A percentile compares a stretch with the other conserved stretches of the same genome.
phyloP scores from a whole-genome alignment of 2,888 invertebrate genomes.

The Apeira syringaria region DNA sequence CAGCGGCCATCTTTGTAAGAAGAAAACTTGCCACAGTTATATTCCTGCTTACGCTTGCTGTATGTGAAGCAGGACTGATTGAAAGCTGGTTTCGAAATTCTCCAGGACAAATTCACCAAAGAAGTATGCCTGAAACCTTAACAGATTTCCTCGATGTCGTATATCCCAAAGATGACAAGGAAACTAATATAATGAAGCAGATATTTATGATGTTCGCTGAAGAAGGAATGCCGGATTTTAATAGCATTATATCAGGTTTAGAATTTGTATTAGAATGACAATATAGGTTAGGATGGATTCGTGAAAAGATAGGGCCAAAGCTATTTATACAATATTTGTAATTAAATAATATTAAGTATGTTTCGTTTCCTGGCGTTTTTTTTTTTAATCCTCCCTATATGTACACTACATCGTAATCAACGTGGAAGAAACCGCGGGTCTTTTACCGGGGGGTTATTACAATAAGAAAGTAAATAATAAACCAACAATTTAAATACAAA shows the following conservation, averaged over 20 bases:
- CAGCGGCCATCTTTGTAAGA: slow-evolving; percentile 32
- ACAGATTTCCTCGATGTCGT: slow-evolving; percentile 57
- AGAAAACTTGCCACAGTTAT: slow-evolving; percentile 26
- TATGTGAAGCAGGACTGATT: slow-evolving; percentile 38
- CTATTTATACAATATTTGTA: no score
- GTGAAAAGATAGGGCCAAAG: not conserved
- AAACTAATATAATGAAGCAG: slow-evolving; percentile 59
- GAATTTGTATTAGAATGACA: slow-evolving; percentile 36
- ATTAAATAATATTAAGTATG: no score
- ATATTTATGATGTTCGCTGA: slow-evolving; percentile 59
- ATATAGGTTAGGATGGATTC: no score
- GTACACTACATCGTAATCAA: no score
- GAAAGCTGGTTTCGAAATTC: slow-evolving; percentile 26
- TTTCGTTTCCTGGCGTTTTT: no score
- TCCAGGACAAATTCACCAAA: slow-evolving; percentile 28
- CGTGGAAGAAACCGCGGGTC: no score
- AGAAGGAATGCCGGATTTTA: slow-evolving; percentile 34
- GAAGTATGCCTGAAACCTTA: slow-evolving; percentile 58
- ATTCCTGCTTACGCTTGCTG: slow-evolving; percentile 22
- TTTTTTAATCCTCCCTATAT: no score
- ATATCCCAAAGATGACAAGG: slow-evolving; percentile 65
- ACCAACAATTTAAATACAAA: no score
- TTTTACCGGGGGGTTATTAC: no score
- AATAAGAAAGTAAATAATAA: no score
- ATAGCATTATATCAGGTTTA: slow-evolving; percentile 31